phyloP scores from a whole-genome alignment of 2,113 vertebrate genomes.

The Pterocles orientalis region DNA sequence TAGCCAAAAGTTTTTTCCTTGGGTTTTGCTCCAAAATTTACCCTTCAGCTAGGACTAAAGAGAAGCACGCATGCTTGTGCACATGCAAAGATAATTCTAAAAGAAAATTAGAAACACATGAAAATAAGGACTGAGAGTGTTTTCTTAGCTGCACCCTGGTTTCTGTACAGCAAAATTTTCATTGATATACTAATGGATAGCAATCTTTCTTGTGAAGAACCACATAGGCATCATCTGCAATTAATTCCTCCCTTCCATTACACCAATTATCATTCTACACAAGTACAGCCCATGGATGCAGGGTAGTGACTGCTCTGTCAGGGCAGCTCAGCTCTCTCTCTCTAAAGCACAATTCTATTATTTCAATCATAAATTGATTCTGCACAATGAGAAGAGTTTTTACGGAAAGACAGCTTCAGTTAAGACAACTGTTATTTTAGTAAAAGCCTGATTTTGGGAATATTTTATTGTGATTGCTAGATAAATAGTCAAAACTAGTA shows the following conservation, averaged over 20 bases:
- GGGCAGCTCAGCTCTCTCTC: background rate
- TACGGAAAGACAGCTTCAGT: background rate
- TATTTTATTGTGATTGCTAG: background rate
- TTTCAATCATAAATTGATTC: background rate
- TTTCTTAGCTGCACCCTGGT: background rate
- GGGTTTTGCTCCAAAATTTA: conserved; percentile 34
- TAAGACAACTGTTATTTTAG: background rate
- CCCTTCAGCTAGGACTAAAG: conserved; percentile 8
- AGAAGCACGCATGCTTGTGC: background rate
- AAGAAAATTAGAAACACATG: conserved; percentile 58
- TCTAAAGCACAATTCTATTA: background rate
- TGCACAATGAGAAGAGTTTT: background rate
- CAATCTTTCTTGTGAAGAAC: background rate
- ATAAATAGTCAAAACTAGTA: background rate
- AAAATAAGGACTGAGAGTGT: background rate
- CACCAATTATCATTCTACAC: background rate
- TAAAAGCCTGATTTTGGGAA: background rate
- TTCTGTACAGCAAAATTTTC: background rate
- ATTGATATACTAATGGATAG: background rate
- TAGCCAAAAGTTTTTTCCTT: background rate
- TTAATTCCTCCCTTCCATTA: background rate
- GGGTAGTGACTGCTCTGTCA: background rate
- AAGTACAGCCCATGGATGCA: background rate
- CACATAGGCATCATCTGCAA: background rate
- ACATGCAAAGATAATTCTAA: conserved; percentile 19